Evolutionary conservation across 2,113 vertebrate genomes (phyloP), one percentile per base, ranked within the genome.

Genomic region (Mystacornis crossleyi): DNA sequence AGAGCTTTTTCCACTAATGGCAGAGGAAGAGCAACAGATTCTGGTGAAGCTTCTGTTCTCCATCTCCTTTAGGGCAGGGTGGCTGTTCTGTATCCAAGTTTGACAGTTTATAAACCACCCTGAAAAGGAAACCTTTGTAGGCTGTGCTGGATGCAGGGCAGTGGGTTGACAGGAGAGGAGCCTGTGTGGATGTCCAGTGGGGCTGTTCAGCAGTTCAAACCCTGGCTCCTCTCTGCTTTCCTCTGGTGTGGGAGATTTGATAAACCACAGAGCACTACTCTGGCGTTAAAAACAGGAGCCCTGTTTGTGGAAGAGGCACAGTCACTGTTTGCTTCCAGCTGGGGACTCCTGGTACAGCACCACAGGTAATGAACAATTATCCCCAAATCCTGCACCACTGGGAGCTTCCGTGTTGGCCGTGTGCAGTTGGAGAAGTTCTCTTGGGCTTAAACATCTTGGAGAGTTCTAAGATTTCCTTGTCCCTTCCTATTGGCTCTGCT

Each of bases 81-180:
- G 82, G 67, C 96, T 97, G 95, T 34, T 15, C 10, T 90, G 31
- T 93, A 45, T 96, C 95, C 55, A 43, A 16, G 19, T 77, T 13
- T 94, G 95, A 95, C 93, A 89, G 88, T 33, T 96, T 54, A 28
- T 77, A 84, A 93, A 65, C 65, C 72, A 65, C 93, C 78, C 70
- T 88, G 93, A 91, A 92, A 88, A 95, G 93, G 82, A 93, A 92
- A 64, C 40, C 79, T 95, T 92, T 94, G 88, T 86, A 51, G 54
- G 11, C 54, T 12, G 24, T 0, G 0, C 7, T 40, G 71, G 61
- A 34, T 70, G 64, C 1, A 33, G 55, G 40, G 81, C 67, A 26
- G 13, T 51, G 85, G 18, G 14, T 43, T 66, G 80, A 25, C 14
- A 40, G 67, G 23, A 83, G 34, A 57, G 84, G 53, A 94, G 33